Percentiles rank a stretch among this genome's conserved stretches.
These are phyloP conservation scores for Melanostoma scalare DNA, from an alignment of 2,888 invertebrate species.

Conservation along the genomic window DNA sequence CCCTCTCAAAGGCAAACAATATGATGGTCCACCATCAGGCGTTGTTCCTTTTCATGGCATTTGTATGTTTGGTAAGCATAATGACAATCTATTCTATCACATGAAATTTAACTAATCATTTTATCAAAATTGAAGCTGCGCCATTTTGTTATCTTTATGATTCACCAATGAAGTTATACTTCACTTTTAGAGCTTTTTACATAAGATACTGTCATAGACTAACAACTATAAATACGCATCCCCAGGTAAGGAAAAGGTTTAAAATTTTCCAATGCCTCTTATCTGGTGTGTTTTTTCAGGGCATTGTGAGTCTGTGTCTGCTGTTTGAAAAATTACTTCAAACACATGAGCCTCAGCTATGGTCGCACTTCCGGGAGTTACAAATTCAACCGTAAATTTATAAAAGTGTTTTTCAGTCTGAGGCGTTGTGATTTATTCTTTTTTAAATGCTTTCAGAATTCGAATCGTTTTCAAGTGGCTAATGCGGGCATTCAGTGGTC, in stretches of 20 bases:
- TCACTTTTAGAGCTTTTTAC: slow-evolving; percentile 95
- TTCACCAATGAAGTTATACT: slow-evolving; percentile 93
- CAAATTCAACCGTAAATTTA: slow-evolving; percentile 94
- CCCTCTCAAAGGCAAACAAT: slow-evolving; percentile 80
- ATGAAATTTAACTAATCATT: not conserved
- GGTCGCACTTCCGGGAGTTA: slow-evolving; percentile 94
- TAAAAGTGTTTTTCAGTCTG: not conserved
- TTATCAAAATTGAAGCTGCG: slow-evolving; percentile 87
- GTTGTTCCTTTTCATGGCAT: slow-evolving; percentile 98
- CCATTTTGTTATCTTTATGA: slow-evolving; percentile 97
- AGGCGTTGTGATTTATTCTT: not conserved
- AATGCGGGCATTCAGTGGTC: slow-evolving; percentile 97
- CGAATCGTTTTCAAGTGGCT: slow-evolving; percentile 97
- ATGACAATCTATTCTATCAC: not conserved
- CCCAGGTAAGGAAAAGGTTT: slow-evolving; percentile 84
- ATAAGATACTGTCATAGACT: slow-evolving; percentile 95
- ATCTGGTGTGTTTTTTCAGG: slow-evolving; percentile 80
- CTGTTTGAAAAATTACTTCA: slow-evolving; percentile 94
- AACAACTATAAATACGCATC: slow-evolving; percentile 95
- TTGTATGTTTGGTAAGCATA: slow-evolving; percentile 95
- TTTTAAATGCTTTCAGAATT: slow-evolving; percentile 84
- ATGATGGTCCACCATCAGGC: slow-evolving; percentile 91
- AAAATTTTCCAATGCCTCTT: not conserved
- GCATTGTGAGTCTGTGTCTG: slow-evolving; percentile 94
- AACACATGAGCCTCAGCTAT: slow-evolving; percentile 93